A percentile compares a stretch with the other conserved stretches of the same genome.
phyloP scores from a whole-genome alignment of 2,888 invertebrate species.

The Diloba caeruleocephala region DNA sequence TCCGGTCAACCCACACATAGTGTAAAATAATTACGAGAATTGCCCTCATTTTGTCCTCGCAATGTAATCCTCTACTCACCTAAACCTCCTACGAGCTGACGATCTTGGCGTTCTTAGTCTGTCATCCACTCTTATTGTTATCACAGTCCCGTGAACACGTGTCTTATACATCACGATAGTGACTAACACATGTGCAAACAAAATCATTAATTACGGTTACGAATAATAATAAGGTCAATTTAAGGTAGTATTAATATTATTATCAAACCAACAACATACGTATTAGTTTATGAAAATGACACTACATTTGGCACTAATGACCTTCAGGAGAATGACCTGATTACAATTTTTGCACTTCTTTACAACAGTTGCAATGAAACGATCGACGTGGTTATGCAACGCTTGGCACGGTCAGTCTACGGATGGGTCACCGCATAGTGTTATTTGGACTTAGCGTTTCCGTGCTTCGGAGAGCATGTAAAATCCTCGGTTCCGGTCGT shows the following conservation, averaged over 20 bases:
- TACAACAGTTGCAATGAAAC: no score
- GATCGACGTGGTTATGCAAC: no score
- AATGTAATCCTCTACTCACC: constrained; percentile 12
- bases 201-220: constrained; percentile 12
- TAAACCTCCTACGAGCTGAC: constrained; percentile 2
- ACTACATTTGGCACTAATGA: no score
- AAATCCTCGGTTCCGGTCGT: no score
- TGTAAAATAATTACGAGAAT: no score
- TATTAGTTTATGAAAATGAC: constrained; percentile 12
- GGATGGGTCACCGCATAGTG: no score
- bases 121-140: constrained; percentile 14
- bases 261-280: constrained; percentile 10
- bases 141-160: constrained; percentile 12
- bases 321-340: no score
- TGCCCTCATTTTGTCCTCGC: constrained; percentile 12
- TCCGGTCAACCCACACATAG: no score
- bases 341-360: no score
- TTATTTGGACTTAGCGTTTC: no score
- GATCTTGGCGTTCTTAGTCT: neutral
- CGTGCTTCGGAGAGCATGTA: no score
- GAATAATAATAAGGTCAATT: constrained; percentile 33
- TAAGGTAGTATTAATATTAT: constrained; percentile 19
- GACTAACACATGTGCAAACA: constrained; percentile 20
- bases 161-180: neutral
- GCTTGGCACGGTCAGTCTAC: no score